phyloP scores from a whole-genome alignment of 2,888 invertebrate species.

The Morpho deidamia region DNA sequence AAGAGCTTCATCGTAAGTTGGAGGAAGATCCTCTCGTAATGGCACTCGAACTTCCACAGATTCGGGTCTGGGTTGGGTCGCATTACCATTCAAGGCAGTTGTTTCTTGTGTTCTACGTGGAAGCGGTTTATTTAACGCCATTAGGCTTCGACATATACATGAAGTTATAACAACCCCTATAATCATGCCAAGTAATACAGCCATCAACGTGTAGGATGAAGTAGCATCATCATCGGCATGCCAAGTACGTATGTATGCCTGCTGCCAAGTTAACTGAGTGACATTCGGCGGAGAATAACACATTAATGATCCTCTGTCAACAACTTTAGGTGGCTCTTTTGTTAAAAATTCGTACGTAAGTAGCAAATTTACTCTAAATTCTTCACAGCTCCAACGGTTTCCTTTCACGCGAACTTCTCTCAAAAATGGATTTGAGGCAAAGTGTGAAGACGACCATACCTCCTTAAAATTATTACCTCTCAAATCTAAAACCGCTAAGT shows the following conservation, averaged over 20 bases:
- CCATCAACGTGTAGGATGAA: slow-evolving; percentile 75
- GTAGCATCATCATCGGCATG: slow-evolving; percentile 51
- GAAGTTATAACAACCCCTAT: slow-evolving; percentile 76
- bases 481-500: slow-evolving; percentile 81
- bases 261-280: slow-evolving; percentile 83
- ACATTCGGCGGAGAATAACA: slow-evolving; percentile 83
- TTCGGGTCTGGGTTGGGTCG: slow-evolving; percentile 42
- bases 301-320: slow-evolving; percentile 64
- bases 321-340: slow-evolving; percentile 70
- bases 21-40: slow-evolving; percentile 73
- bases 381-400: slow-evolving; percentile 88
- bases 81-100: slow-evolving; percentile 53
- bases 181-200: slow-evolving; percentile 72
- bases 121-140: slow-evolving; percentile 57
- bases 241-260: slow-evolving; percentile 83
- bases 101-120: slow-evolving; percentile 53
- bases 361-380: slow-evolving; percentile 76
- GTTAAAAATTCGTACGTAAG: slow-evolving; percentile 80
- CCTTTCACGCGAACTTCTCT: slow-evolving; percentile 80
- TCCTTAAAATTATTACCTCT: slow-evolving; percentile 85
- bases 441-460: slow-evolving; percentile 79
- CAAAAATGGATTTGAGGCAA: slow-evolving; percentile 79
- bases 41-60: slow-evolving; percentile 55
- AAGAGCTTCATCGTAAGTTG: slow-evolving; percentile 87
- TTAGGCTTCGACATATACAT: slow-evolving; percentile 73